These are phyloP conservation scores for Hydrocynus forskahlii DNA, from an alignment of 2,797 vertebrate genomes.

Conservation along the genomic window DNA sequence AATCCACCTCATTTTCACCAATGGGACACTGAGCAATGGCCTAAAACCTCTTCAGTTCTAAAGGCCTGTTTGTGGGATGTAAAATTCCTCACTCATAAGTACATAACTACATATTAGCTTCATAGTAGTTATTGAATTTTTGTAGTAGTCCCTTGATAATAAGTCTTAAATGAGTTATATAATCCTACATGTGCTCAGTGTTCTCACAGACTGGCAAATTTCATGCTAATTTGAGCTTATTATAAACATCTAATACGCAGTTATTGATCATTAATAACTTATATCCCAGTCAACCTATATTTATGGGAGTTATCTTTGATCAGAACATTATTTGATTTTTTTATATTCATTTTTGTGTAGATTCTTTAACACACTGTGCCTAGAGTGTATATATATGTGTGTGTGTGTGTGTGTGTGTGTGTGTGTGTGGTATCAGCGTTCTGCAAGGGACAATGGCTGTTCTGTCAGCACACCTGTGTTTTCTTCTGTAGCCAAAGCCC, in stretches of 20 bases:
- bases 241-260: background rate
- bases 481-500: conserved; percentile 25
- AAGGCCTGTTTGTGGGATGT: background rate
- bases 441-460: conserved; percentile 34
- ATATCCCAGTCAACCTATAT: background rate
- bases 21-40: no score
- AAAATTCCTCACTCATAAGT: background rate
- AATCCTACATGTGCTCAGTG: background rate
- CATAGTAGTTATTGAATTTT: background rate
- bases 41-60: background rate
- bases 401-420: conserved; percentile 7
- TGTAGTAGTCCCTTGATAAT: background rate
- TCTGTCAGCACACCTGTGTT: conserved; percentile 50
- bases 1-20: background rate
- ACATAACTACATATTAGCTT: background rate
- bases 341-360: background rate
- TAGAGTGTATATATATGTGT: background rate
- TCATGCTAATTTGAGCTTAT: background rate
- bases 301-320: background rate
- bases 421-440: conserved; percentile 32
- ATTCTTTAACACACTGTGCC: background rate
- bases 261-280: background rate
- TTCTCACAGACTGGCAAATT: background rate
- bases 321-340: background rate
- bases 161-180: background rate